These are phyloP conservation scores for Lutraria rhynchaena DNA, from an alignment of 1,140 invertebrate species.

Conservation along the genomic window DNA sequence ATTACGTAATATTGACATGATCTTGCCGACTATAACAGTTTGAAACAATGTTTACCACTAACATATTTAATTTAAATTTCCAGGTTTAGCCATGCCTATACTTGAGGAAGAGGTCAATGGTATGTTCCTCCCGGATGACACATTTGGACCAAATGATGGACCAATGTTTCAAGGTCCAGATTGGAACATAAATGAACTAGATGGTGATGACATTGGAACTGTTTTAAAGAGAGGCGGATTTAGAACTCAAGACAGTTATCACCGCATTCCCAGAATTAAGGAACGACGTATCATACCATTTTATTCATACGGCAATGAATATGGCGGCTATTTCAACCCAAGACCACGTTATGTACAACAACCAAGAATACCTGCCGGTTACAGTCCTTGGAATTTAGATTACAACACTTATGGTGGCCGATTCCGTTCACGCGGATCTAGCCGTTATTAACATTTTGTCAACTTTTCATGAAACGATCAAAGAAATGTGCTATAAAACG, in stretches of 20 bases:
- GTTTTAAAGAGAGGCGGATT: not conserved
- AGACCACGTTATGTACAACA: not conserved
- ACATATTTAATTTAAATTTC: too few relatives aligned
- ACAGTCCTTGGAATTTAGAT: not conserved
- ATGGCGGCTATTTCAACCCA: not conserved
- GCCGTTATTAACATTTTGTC: not conserved
- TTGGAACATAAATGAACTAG: not conserved
- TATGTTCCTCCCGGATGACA: too few relatives aligned
- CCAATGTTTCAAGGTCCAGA: too few relatives aligned
- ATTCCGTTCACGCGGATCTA: not conserved
- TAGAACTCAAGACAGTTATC: not conserved
- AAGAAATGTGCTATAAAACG: too few relatives aligned
- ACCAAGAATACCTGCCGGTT: not conserved
- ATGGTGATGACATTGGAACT: not conserved
- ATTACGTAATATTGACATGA: too few relatives aligned
- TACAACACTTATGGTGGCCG: not conserved
- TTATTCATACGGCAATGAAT: conserved; percentile 4
- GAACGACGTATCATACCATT: conserved; percentile 1
- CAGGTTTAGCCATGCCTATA: too few relatives aligned
- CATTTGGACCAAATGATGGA: too few relatives aligned
- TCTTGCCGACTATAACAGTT: too few relatives aligned
- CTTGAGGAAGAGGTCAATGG: too few relatives aligned
- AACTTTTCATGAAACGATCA: too few relatives aligned
- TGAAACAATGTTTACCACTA: too few relatives aligned
- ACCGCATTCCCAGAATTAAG: not conserved